Conservation (phyloP, 2,797 vertebrate species). For the Sebastes minor region DNA sequence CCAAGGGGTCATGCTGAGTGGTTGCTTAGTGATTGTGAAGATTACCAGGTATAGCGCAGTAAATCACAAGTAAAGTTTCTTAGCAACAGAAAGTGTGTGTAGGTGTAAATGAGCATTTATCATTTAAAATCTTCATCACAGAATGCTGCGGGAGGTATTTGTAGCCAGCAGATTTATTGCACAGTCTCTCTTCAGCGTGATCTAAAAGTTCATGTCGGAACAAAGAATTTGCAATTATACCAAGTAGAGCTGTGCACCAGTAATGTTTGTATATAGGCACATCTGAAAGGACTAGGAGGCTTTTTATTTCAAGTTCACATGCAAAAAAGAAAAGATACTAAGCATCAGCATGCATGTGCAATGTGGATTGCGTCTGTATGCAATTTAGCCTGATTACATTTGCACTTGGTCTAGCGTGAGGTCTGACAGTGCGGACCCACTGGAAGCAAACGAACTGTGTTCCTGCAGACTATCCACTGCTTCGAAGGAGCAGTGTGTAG, state of each 20-base stretch:
- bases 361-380: not conserved
- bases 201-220: not conserved
- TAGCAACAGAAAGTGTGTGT: slow-evolving; percentile 65
- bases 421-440: not conserved
- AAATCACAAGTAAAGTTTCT: slow-evolving; percentile 52
- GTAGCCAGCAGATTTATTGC: not conserved
- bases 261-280: not conserved
- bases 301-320: not conserved
- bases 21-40: slow-evolving; percentile 57
- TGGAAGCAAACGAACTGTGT: not conserved
- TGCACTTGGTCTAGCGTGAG: not conserved
- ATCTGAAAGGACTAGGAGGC: not conserved
- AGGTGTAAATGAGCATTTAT: slow-evolving; percentile 46
- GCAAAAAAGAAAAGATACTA: not conserved
- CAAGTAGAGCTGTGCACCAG: not conserved
- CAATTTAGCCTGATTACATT: not conserved
- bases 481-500: not conserved
- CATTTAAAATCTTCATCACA: slow-evolving; percentile 27
- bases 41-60: slow-evolving; percentile 35
- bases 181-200: not conserved
- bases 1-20: slow-evolving; percentile 8
- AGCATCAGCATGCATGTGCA: not conserved
- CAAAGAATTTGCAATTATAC: not conserved
- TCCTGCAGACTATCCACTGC: not conserved
- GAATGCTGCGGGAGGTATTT: slow-evolving; percentile 27